Base-by-base conservation (phyloP, 2,113 vertebrate species). In the Pangasianodon hypophthalmus region DNA sequence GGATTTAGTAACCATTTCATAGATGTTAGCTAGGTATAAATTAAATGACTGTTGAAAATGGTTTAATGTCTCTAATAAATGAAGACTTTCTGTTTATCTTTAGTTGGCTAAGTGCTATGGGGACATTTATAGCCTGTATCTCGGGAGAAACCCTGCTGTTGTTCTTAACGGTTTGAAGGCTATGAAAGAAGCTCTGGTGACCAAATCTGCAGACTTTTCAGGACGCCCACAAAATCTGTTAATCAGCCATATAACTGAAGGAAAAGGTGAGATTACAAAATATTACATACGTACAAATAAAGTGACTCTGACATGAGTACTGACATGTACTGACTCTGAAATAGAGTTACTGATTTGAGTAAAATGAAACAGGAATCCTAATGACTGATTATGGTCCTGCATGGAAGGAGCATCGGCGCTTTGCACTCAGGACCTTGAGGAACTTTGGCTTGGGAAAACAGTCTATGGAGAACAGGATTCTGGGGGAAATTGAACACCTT, bases 381-480 rank as follows among this genome's bases (percentile, higher is more conserved):
- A 0, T 94, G 0, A 94, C 95, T 1, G 93, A 54, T 50, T 96
- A 95, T 0, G 96, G 95, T 0, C 88, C 19, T 0, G 0, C 2
- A 3, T 97, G 96, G 96, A 96, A 92, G n/a, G 95, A 97, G 71
- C 91, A 93, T 86, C 93, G 96, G 5, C 95, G 93, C 52, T 97
- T 97, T 64, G 69, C 94, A 0, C 37, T 97, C 29, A 92, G 92
- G 80, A 95, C 95, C 0, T 88, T 97, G 90, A 95, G 94, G 91
- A 95, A 96, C 93, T 96, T 97, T n/a, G 96, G 96, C 4, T 92
- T 97, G 93, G 96, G 24, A 90, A 97, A 97, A 92, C 95, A 95
- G 91, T 94, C 96, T 0, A 92, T 97, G 95, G 97, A 96, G 88
- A 90, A 95, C 37, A 93, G 90, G 91, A 94, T 97, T 93, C 85